These are phyloP conservation scores for Lophura nycthemera DNA, from an alignment of 2,113 vertebrate genomes.

Conservation along the genomic window DNA sequence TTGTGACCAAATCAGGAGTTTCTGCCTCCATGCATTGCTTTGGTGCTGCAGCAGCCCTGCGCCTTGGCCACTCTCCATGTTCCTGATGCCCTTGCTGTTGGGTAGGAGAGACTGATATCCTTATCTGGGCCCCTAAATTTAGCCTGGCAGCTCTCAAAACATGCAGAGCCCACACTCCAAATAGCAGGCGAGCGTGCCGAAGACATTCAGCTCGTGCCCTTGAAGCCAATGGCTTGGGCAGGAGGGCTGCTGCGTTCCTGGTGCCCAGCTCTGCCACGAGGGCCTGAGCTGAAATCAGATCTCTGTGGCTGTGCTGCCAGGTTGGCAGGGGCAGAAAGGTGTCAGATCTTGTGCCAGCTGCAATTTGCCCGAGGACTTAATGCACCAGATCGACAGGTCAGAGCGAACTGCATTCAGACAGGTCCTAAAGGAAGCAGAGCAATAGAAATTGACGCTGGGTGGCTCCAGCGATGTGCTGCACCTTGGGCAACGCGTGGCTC, in stretches of 20 bases:
- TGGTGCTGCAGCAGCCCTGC: neutral
- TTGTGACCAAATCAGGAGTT: neutral
- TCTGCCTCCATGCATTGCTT: neutral
- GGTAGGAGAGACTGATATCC: neutral
- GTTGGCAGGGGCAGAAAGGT: neutral
- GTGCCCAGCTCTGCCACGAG: neutral
- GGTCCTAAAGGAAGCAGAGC: neutral
- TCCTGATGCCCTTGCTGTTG: conserved; percentile 23
- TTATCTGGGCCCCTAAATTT: conserved; percentile 53
- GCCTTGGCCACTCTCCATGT: accelerated
- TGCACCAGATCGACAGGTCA: neutral
- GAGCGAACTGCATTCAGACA: neutral
- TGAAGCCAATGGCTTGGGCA: neutral
- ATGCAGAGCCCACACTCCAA: neutral
- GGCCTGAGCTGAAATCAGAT: neutral
- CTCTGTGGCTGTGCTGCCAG: neutral
- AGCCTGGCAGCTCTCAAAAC: conserved; percentile 1
- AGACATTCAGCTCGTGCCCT: neutral
- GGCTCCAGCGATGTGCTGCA: neutral
- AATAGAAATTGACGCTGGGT: neutral
- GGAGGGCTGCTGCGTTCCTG: neutral
- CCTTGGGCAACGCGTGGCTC: neutral
- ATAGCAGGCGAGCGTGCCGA: neutral
- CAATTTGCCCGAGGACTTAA: neutral
- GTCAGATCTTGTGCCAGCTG: neutral